These are phyloP conservation scores for Sebastes matsubarae DNA, from an alignment of 2,797 vertebrate species.

Conservation along the genomic window DNA sequence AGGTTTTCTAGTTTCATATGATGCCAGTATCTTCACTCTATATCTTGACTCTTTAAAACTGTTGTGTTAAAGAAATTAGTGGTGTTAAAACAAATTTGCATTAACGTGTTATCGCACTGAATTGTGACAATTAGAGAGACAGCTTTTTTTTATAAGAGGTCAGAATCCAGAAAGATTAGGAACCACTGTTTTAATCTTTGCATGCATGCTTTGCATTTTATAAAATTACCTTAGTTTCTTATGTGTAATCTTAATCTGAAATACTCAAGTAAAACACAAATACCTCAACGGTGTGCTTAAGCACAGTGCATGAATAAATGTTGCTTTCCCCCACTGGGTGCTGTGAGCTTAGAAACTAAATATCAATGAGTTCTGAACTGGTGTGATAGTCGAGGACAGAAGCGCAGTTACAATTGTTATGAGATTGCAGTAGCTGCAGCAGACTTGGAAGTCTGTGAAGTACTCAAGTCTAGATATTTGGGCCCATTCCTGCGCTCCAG, in stretches of 20 bases:
- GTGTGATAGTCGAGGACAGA: conserved; percentile 35
- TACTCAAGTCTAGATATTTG: conserved; percentile 44
- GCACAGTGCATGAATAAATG: neutral
- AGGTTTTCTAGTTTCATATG: too few species aligned
- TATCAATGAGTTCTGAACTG: conserved; percentile 27
- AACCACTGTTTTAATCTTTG: neutral
- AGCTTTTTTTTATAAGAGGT: neutral
- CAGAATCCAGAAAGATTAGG: neutral
- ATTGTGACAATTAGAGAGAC: neutral
- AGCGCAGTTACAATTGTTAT: conserved; percentile 28
- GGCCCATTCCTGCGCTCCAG: conserved; percentile 24
- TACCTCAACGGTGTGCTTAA: neutral
- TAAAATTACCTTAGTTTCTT: neutral
- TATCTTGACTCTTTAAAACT: too few species aligned
- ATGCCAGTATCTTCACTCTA: too few species aligned
- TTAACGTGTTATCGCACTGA: too few species aligned
- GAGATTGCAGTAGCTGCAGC: conserved; percentile 29
- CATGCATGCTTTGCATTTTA: neutral
- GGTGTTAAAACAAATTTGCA: too few species aligned
- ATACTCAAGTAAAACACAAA: neutral
- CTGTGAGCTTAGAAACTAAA: conserved; percentile 4
- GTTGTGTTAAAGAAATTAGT: too few species aligned
- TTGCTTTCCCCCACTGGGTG: neutral
- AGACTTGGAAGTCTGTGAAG: conserved; percentile 37
- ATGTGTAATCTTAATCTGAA: neutral